Conservation (phyloP, 2,797 vertebrate species). For the Nannoperca obscura region DNA sequence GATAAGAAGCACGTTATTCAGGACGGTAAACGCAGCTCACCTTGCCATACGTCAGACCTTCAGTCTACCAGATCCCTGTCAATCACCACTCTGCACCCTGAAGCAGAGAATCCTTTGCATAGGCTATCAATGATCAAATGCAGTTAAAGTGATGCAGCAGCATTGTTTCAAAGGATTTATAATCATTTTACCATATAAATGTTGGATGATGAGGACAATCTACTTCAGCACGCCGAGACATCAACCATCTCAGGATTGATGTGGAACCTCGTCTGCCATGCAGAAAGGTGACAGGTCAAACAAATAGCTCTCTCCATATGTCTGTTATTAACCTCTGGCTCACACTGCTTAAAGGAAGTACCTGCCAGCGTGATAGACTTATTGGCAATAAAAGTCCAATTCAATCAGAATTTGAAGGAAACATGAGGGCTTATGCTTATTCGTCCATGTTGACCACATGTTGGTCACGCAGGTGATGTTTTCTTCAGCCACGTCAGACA, state of each 20-base stretch:
- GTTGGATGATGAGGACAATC: not conserved
- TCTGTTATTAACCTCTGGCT: conserved; percentile 65
- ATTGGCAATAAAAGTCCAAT: conserved; percentile 68
- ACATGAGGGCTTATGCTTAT: conserved; percentile 29
- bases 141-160: conserved; percentile 12
- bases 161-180: conserved; percentile 1
- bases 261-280: conserved; percentile 23
- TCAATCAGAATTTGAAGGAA: conserved; percentile 61
- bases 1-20: conserved; percentile 35
- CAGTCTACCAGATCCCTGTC: conserved; percentile 32
- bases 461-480: not conserved
- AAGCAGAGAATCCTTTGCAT: conserved; percentile 21
- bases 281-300: conserved; percentile 57
- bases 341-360: conserved; percentile 50
- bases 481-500: not conserved
- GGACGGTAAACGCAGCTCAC: conserved; percentile 41
- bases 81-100: conserved; percentile 39
- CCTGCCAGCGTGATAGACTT: conserved; percentile 48
- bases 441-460: conserved; percentile 40
- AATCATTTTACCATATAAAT: not conserved
- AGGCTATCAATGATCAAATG: conserved; percentile 11
- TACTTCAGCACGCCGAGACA: not conserved
- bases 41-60: conserved; percentile 43
- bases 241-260: not conserved
- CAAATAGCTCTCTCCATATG: conserved; percentile 56